A percentile compares a stretch with the other conserved stretches of the same genome.
These are phyloP conservation scores for Hyperoodon ampullatus DNA, from an alignment of 2,113 vertebrate genomes.

Conservation along the genomic window DNA sequence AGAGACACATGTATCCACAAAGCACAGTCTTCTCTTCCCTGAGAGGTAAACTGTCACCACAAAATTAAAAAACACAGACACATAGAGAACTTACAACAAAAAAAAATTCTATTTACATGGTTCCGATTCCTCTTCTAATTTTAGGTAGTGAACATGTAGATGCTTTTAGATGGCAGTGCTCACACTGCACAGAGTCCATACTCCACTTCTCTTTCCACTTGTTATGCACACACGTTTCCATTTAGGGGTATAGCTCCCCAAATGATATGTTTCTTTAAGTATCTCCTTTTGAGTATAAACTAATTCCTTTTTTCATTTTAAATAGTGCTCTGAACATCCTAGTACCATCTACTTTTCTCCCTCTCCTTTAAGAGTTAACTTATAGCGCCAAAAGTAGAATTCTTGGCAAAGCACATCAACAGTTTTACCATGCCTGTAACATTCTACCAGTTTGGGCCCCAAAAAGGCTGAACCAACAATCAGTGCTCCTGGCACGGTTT, in stretches of 20 bases:
- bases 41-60: not conserved
- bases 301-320: not conserved
- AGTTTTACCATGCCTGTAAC: not conserved
- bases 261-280: not conserved
- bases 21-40: not conserved
- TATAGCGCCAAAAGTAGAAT: constrained; percentile 33
- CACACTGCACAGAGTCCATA: not conserved
- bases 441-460: not conserved
- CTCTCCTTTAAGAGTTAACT: not conserved
- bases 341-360: not conserved
- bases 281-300: not conserved
- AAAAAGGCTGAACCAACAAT: not conserved
- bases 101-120: not conserved
- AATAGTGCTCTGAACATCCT: constrained; percentile 9
- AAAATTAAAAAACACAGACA: not conserved
- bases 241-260: not conserved
- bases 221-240: constrained; percentile 6
- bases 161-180: not conserved
- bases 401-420: not conserved
- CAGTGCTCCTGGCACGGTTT: not conserved
- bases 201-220: not conserved
- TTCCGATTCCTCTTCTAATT: not conserved
- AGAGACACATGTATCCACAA: not conserved
- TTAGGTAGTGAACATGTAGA: not conserved
- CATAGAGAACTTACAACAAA: not conserved